Conservation (phyloP, 2,113 vertebrate genomes). For the Cheilinus undulatus region DNA sequence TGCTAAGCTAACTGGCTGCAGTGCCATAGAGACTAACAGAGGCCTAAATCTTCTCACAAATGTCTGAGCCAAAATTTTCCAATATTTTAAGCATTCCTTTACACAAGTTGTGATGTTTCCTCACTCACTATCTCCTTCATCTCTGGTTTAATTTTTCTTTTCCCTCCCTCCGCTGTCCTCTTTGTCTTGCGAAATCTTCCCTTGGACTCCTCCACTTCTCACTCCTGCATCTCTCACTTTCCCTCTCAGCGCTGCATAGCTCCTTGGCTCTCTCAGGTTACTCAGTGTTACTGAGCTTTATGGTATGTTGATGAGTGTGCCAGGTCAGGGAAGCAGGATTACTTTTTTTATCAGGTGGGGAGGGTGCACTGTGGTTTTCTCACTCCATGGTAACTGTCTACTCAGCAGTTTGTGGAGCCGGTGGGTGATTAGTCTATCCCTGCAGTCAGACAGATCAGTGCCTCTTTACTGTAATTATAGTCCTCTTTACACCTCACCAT, state of each 20-base stretch:
- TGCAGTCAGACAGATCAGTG: slow-evolving; percentile 44
- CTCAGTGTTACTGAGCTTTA: slow-evolving; percentile 59
- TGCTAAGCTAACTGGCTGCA: too few species aligned
- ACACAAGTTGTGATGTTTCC: neutral
- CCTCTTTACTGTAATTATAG: slow-evolving; percentile 52
- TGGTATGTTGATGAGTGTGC: slow-evolving; percentile 65
- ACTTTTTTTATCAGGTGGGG: slow-evolving; percentile 45
- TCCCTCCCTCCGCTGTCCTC: neutral
- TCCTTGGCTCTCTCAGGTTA: slow-evolving; percentile 69
- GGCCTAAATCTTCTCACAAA: neutral
- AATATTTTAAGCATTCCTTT: neutral
- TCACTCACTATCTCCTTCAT: neutral
- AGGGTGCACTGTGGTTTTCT: neutral
- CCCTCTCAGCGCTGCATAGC: slow-evolving; percentile 41
- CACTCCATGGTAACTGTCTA: slow-evolving; percentile 31
- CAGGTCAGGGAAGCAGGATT: slow-evolving; percentile 28
- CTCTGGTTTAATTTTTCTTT: slow-evolving; percentile 1
- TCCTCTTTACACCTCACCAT: slow-evolving; percentile 21
- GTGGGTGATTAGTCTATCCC: slow-evolving; percentile 26
- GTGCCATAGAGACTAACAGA: neutral
- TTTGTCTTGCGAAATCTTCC: slow-evolving; percentile 35
- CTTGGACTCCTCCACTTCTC: slow-evolving; percentile 25
- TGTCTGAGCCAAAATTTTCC: neutral
- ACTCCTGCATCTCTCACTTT: slow-evolving; percentile 27
- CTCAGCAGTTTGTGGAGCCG: slow-evolving; percentile 41